Conservation (phyloP, 2,797 vertebrate species). For the Hirundo rustica region DNA sequence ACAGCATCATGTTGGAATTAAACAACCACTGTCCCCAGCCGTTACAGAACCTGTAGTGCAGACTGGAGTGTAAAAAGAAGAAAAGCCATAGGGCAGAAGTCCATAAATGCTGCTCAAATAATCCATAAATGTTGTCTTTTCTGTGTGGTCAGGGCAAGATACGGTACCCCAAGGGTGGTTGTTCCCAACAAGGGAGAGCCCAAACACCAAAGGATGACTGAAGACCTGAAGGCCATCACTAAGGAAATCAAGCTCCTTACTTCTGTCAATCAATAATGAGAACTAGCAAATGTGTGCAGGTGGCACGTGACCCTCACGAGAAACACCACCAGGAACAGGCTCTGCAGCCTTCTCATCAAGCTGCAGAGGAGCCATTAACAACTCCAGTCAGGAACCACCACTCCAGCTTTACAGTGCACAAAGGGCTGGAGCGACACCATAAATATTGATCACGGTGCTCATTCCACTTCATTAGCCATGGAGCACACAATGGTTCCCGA, state of each 20-base stretch:
- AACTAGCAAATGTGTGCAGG: neutral
- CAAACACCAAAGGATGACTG: neutral
- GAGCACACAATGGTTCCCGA: neutral
- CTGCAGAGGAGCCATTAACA: neutral
- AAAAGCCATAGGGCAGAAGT: neutral
- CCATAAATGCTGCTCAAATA: neutral
- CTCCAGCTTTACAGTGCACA: neutral
- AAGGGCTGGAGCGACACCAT: neutral
- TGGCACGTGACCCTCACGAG: neutral
- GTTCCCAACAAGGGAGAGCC: neutral
- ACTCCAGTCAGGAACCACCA: neutral
- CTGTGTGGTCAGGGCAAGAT: neutral
- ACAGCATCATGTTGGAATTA: neutral
- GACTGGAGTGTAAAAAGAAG: neutral
- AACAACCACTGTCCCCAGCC: neutral
- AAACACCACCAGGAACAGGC: neutral
- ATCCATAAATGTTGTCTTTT: accelerated
- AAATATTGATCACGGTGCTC: slow-evolving; percentile 42
- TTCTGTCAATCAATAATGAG: neutral
- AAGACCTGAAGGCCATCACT: neutral
- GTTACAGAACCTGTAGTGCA: neutral
- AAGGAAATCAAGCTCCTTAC: neutral
- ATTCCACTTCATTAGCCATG: slow-evolving; percentile 28
- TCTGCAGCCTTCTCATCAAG: neutral
- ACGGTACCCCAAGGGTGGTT: neutral